These are phyloP conservation scores for Hemichromis elongatus DNA, from an alignment of 2,113 vertebrate species.

Conservation along the genomic window DNA sequence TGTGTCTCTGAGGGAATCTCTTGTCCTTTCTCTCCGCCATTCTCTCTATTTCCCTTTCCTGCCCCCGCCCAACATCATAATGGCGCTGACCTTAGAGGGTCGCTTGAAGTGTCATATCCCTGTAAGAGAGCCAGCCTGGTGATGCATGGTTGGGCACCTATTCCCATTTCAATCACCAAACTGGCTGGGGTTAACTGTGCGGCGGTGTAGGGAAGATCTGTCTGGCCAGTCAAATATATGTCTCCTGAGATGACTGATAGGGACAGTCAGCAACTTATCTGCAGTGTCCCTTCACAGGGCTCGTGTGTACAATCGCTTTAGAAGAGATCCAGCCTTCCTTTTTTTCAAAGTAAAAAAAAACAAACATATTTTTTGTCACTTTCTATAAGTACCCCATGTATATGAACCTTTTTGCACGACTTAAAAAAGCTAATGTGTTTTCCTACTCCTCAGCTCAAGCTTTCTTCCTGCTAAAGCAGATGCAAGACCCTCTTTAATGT, in stretches of 20 bases:
- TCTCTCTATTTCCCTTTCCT: conserved; percentile 51
- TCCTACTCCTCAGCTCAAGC: not conserved
- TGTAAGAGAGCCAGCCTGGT: conserved; percentile 15
- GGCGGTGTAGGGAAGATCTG: not conserved
- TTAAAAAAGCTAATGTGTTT: not conserved
- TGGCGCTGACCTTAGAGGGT: conserved; percentile 42
- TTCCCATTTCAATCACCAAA: conserved; percentile 37
- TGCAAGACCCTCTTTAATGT: conserved; percentile 26
- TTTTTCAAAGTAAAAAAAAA: not conserved
- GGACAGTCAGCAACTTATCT: not conserved
- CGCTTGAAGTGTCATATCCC: conserved; percentile 27
- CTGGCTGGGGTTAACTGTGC: conserved; percentile 9
- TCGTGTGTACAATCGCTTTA: not conserved
- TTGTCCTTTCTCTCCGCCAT: conserved; percentile 23
- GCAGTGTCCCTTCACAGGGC: not conserved
- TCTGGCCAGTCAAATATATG: conserved; percentile 1
- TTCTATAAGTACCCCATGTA: not conserved
- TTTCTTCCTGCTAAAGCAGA: conserved; percentile 12
- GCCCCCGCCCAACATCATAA: conserved; percentile 33
- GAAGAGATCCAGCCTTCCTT: not conserved
- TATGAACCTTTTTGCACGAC: not conserved
- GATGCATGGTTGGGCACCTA: conserved; percentile 6
- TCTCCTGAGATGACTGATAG: not conserved
- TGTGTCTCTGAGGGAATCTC: conserved; percentile 43
- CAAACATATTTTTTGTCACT: not conserved